Percentiles rank a stretch among this genome's conserved stretches.
Conservation (phyloP, 1,140 invertebrate species). For the Drosophila eugracilis region DNA sequence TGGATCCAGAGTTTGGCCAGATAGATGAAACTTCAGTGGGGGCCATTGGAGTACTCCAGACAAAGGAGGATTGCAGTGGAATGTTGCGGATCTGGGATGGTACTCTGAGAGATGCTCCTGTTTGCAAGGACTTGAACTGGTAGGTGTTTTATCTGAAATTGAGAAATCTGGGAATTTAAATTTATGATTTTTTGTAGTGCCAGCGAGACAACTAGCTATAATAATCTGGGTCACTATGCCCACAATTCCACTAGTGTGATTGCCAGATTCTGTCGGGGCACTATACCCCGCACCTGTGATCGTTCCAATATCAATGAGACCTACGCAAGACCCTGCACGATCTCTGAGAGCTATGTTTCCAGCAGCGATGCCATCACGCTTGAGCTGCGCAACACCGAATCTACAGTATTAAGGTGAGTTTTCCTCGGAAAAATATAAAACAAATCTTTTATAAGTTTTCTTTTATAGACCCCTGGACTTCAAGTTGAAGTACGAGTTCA, state of each 20-base stretch:
- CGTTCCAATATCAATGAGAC: constrained; percentile 86
- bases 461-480: constrained; percentile 89
- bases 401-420: constrained; percentile 89
- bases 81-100: constrained; percentile 94
- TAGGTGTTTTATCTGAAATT: constrained; percentile 79
- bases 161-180: not conserved
- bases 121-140: constrained; percentile 93
- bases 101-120: constrained; percentile 90
- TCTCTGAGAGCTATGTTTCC: constrained; percentile 93
- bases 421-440: not conserved
- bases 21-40: constrained; percentile 86
- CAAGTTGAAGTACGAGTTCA: constrained; percentile 95
- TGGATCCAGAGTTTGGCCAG: constrained; percentile 80
- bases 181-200: constrained; percentile 6
- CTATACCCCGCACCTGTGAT: constrained; percentile 91
- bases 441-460: constrained; percentile 68
- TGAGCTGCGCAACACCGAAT: constrained; percentile 91
- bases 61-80: constrained; percentile 90
- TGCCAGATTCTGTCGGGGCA: constrained; percentile 91
- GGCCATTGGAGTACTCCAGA: constrained; percentile 86
- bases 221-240: constrained; percentile 53
- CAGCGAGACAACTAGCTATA: constrained; percentile 54
- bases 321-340: constrained; percentile 89
- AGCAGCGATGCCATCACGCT: constrained; percentile 92
- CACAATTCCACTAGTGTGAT: constrained; percentile 89